phyloP scores from a whole-genome alignment of 2,888 invertebrate species.

The Torymus aiolomorphi region DNA sequence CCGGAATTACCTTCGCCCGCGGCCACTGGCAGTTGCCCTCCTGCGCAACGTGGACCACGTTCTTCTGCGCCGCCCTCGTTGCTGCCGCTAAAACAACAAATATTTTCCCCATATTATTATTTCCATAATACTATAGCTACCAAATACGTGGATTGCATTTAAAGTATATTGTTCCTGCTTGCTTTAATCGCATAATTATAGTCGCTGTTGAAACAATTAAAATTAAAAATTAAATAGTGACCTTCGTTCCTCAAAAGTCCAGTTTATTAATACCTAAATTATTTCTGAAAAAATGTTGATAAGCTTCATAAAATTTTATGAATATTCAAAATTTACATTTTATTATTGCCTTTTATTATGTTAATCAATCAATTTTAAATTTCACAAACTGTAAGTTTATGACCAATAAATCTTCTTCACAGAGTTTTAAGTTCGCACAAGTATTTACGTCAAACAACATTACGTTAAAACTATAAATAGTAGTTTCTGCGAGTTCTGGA shows the following conservation, averaged over 20 bases:
- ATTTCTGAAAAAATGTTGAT: too few relatives aligned
- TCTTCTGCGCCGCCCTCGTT: conserved; percentile 70
- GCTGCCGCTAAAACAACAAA: conserved; percentile 67
- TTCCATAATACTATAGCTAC: too few relatives aligned
- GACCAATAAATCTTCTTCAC: background rate
- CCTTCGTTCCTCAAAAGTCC: too few relatives aligned
- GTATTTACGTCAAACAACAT: background rate
- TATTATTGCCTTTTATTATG: background rate
- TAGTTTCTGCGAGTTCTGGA: conserved; percentile 18
- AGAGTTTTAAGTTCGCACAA: background rate
- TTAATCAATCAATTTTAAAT: too few relatives aligned
- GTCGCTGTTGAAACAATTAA: too few relatives aligned
- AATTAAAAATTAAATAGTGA: too few relatives aligned
- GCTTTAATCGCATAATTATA: too few relatives aligned
- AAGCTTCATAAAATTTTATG: background rate
- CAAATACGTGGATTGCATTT: too few relatives aligned
- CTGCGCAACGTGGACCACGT: conserved; percentile 74
- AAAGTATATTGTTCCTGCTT: too few relatives aligned
- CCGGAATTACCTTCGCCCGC: conserved; percentile 85
- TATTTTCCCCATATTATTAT: too few relatives aligned
- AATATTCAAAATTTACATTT: background rate
- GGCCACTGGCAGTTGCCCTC: conserved; percentile 83
- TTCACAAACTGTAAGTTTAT: too few relatives aligned
- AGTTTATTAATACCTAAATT: too few relatives aligned
- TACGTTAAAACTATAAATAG: conserved; percentile 27